Base-by-base conservation (phyloP, 2,797 vertebrate species). In the Aselliscus stoliczkanus region DNA sequence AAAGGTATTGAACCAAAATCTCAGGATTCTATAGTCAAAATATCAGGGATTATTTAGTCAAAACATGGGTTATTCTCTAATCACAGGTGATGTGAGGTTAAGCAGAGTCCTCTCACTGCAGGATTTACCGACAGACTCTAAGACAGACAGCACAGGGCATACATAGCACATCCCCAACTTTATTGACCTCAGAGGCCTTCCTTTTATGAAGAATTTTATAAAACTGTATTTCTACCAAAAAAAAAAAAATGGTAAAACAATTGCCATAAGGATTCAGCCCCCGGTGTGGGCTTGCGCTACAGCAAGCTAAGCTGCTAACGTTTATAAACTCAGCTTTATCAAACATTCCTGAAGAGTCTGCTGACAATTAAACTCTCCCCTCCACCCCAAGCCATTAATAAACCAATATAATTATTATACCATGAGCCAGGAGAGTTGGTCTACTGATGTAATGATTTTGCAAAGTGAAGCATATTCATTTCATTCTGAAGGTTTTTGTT, bases 91-190 rank as follows among this genome's bases (percentile, higher is more conserved):
- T 2, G 31, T 31, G 3, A 10, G 37, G 25, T 4, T 27, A 25
- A 42, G 37, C 7, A 13, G 1, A 14, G 81, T 23, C 4, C 4
- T 13, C 39, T n/a, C 4, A 1, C 17, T 1, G 11, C 1, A 0
- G 50, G 37, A 42, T 11, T 17, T 6, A 4, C 3, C 3, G 60
- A 4, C 3, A 4, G 60, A 4, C 58, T 39, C 29, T 0, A 10
- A 39, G 15, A n/a, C 20, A 9, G n/a, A 4, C 1, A 1, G 5
- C 3, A 15, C 12, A 7, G 56, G 18, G 76, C 31, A 18, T 0
- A 14, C 31, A 18, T 0, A 14, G n/a, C 8, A 5, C 2, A 1
- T 5, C 7, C 29, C 27, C 8, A 15, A n/a, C 31, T 34, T 39
- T 1, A 2, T 1, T 47, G 76, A 37, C 52, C n/a, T 3, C 15